Evolutionary conservation across 23 tunicate species (phyloP), one percentile per base, ranked within the genome.

Genomic region (Oikopleura albicans): DNA sequence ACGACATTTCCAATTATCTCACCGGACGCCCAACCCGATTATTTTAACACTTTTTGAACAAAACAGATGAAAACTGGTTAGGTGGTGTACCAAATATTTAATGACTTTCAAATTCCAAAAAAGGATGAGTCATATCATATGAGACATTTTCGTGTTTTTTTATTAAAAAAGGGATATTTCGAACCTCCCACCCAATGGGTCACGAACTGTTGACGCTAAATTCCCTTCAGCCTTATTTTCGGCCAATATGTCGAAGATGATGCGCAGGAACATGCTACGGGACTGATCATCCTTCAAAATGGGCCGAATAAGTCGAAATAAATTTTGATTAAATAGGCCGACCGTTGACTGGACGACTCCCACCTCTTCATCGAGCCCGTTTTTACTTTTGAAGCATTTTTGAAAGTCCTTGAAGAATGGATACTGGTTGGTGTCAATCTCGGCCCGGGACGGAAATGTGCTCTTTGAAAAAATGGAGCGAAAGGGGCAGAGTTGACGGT

Each of bases 341-440:
- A 71, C 4, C 37, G 79, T 16, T 2, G 28, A 2, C 34, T 29
- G 33, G 79, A 71, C 35, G 31, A 71, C 31, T 16, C 37, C 37
- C 2, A 71, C 2, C 31, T 71, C 79, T 31, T 71, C 79, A 4
- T 71, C 79, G 34, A 71, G 35, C 79, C 79, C 79, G 79, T 71
- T 71, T 16, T 37, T 34, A 37, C 34, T 71, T 29, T 71, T 71
- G 79, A 12, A 71, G 4, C 36, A 12, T 29, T 71, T 71, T 34
- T 71, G 37, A 71, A 71, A 71, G 79, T 71, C 79, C 37, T 71
- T 71, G 79, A 71, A 71, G 79, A 71, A 71, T 2, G 79, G 79
- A 29, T 71, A 71, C 37, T 12, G 36, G 31, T 27, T 31, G 4
- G 79, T 34, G 37, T 71, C 31, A 4, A 31, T 4, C 35, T 27